A percentile compares a stretch with the other conserved stretches of the same genome.
Conservation (phyloP, 2,888 invertebrate genomes). For the Epicampocera succincta region DNA sequence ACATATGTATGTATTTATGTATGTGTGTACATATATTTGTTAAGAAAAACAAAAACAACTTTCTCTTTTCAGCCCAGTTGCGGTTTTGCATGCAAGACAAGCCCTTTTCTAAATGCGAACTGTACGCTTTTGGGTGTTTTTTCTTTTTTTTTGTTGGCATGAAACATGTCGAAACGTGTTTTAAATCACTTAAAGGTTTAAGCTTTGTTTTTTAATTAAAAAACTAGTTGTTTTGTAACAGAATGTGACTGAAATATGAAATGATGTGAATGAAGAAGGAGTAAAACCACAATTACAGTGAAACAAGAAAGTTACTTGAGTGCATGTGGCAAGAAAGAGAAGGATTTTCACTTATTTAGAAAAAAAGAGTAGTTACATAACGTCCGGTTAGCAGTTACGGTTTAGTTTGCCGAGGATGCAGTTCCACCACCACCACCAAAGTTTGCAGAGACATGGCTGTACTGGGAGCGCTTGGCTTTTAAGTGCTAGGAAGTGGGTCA, state of each 20-base stretch:
- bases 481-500: no score
- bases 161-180: conserved; percentile 20
- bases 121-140: neutral
- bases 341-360: neutral
- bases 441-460: no score
- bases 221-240: conserved; percentile 20
- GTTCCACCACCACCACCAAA: no score
- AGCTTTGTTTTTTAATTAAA: conserved; percentile 16
- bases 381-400: no score
- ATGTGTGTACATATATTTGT: no score
- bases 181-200: conserved; percentile 8
- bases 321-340: neutral
- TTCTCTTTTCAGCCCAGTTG: conserved; percentile 58
- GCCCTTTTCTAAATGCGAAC: conserved; percentile 51
- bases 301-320: neutral
- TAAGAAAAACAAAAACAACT: conserved; percentile 41
- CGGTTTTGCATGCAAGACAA: conserved; percentile 55
- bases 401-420: no score
- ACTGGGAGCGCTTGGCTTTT: no score
- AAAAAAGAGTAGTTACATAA: no score
- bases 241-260: conserved; percentile 11
- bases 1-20: no score
- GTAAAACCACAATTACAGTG: conserved; percentile 1
- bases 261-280: neutral
- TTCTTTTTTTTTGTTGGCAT: conserved; percentile 26